Conservation (phyloP, 2,797 vertebrate species). For the Manis javanica region DNA sequence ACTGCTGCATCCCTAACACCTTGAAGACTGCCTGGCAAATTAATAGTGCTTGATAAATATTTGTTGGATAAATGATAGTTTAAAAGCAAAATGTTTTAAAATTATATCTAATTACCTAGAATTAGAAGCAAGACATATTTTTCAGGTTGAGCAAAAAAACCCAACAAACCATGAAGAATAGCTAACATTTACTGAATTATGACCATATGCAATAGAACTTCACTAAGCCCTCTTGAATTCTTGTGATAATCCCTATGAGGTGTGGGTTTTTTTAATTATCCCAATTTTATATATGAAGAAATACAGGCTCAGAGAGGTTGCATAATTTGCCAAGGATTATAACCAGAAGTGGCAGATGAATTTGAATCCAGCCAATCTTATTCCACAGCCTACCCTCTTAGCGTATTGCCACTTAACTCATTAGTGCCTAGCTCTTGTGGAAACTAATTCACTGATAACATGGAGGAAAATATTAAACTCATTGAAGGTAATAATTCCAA, state of each 20-base stretch:
- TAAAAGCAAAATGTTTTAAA: conserved; percentile 7
- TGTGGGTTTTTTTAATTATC: not conserved
- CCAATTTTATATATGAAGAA: conserved; percentile 36
- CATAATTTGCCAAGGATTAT: conserved; percentile 23
- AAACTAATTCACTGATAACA: not conserved
- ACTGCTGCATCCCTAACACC: not conserved
- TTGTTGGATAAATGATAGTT: not conserved
- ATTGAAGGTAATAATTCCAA: conserved; percentile 43
- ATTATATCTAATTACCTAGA: not conserved
- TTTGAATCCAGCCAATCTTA: conserved; percentile 34
- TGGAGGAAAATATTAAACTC: conserved; percentile 31
- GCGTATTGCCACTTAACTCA: conserved; percentile 19
- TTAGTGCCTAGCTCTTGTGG: not conserved
- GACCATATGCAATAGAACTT: not conserved
- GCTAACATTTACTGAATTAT: not conserved
- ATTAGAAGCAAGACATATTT: conserved; percentile 22
- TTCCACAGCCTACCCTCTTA: conserved; percentile 33
- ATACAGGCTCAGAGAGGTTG: not conserved
- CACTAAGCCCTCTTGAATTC: not conserved
- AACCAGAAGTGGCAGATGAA: conserved; percentile 15
- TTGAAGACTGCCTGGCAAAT: not conserved
- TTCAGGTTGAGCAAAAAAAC: not conserved
- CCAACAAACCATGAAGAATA: not conserved
- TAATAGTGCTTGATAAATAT: not conserved
- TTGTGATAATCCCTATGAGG: not conserved